These are phyloP conservation scores for Loxodonta africana DNA, from an alignment of 2,113 vertebrate genomes.

Conservation along the genomic window DNA sequence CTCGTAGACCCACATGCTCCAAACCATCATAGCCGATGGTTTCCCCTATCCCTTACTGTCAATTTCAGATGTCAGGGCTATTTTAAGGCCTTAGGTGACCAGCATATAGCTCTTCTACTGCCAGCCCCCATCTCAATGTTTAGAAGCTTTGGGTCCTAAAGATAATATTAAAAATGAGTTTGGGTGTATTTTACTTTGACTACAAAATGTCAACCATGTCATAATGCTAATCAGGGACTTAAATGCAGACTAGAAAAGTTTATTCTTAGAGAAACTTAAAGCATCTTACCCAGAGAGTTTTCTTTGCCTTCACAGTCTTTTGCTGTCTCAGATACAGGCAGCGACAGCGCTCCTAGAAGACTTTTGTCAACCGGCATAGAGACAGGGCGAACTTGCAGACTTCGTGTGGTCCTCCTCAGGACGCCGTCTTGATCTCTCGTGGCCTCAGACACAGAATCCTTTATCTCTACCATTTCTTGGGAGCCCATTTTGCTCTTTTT, in stretches of 20 bases:
- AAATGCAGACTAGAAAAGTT: neutral
- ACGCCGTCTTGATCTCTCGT: constrained; percentile 83
- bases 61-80: neutral
- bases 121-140: neutral
- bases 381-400: constrained; percentile 92
- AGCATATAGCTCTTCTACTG: neutral
- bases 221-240: neutral
- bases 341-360: constrained; percentile 88
- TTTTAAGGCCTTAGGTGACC: neutral
- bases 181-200: neutral
- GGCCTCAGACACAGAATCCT: constrained; percentile 87
- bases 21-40: too few relatives aligned
- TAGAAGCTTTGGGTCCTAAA: neutral
- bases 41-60: neutral
- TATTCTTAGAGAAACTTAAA: constrained; percentile 28
- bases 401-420: constrained; percentile 83
- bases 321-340: constrained; percentile 83
- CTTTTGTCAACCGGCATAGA: constrained; percentile 96
- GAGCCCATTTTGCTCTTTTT: constrained; percentile 96
- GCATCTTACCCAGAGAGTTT: constrained; percentile 89
- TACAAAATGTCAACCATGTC: neutral
- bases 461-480: constrained; percentile 92
- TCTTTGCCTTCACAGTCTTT: constrained; percentile 81
- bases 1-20: rapidly evolving
- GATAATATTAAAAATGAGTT: neutral